Evolutionary conservation across 2,888 invertebrate genomes (phyloP).

Genomic region (Frankliniella fusca): DNA sequence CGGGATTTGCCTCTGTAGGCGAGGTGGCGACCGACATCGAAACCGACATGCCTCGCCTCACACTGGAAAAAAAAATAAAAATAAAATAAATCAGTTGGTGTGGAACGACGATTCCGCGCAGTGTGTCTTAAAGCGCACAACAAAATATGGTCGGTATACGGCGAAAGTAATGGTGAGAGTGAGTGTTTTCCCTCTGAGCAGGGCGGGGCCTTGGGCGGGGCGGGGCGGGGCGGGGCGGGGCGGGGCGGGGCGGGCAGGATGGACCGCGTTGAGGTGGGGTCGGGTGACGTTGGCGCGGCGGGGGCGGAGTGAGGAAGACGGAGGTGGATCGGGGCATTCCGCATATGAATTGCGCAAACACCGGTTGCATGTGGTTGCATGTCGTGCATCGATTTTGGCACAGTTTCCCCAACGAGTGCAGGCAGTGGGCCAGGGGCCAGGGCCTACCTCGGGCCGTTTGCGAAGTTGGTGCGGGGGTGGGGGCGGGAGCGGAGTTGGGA

Average conservation of each 20-base stretch:
- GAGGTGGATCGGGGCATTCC: neutral
- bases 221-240: neutral
- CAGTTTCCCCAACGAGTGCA: neutral
- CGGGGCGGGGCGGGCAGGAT: neutral
- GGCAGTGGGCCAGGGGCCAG: neutral
- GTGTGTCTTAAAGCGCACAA: neutral
- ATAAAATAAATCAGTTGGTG: too few species aligned
- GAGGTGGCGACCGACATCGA: neutral
- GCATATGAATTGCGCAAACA: constrained; percentile 19
- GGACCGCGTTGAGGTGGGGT: neutral
- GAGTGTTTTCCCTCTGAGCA: too few species aligned
- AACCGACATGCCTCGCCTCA: too few species aligned
- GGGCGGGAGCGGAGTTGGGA: neutral
- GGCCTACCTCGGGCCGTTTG: neutral
- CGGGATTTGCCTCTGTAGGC: too few species aligned
- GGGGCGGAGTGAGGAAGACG: too few species aligned
- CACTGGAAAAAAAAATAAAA: neutral
- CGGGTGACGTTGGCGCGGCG: neutral
- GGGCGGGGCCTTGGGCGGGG: neutral
- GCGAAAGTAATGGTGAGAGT: too few species aligned
- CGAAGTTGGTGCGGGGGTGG: neutral
- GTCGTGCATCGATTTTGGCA: neutral
- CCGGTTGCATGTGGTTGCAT: constrained; percentile 14
- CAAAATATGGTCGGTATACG: neutral
- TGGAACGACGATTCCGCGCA: too few species aligned